These are phyloP conservation scores for Clamator glandarius DNA, from an alignment of 2,797 vertebrate genomes.

Conservation along the genomic window DNA sequence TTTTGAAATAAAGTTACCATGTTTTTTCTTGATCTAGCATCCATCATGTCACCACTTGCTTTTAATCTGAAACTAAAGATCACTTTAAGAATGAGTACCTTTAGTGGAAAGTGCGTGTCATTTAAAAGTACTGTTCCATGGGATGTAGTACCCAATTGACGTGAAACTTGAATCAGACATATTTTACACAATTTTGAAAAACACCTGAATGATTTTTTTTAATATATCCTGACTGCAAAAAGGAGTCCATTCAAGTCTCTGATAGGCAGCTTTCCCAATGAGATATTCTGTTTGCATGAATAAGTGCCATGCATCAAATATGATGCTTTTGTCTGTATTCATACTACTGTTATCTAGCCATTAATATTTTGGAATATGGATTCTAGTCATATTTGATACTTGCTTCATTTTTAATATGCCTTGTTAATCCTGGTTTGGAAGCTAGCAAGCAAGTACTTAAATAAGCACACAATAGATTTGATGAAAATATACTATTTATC, in stretches of 20 bases:
- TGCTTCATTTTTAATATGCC: neutral
- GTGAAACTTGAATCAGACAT: neutral
- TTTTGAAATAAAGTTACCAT: neutral
- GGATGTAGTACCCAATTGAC: neutral
- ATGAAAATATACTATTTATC: neutral
- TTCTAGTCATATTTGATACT: neutral
- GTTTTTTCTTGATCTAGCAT: neutral
- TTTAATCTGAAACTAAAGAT: neutral
- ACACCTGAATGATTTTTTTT: neutral
- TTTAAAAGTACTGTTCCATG: neutral
- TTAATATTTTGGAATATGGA: neutral
- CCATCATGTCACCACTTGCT: neutral
- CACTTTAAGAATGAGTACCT: neutral
- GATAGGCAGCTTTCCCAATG: neutral
- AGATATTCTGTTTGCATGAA: neutral
- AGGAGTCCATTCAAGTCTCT: neutral
- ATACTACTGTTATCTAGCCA: neutral
- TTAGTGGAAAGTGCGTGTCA: neutral
- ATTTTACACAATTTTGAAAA: neutral
- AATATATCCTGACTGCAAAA: neutral
- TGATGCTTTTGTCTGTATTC: neutral
- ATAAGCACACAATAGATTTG: neutral
- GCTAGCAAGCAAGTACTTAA: neutral
- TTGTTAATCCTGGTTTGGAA: neutral
- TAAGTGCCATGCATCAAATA: neutral